Evolutionary conservation across 2,888 invertebrate genomes (phyloP).

Genomic region (Nemotelus nigrinus): DNA sequence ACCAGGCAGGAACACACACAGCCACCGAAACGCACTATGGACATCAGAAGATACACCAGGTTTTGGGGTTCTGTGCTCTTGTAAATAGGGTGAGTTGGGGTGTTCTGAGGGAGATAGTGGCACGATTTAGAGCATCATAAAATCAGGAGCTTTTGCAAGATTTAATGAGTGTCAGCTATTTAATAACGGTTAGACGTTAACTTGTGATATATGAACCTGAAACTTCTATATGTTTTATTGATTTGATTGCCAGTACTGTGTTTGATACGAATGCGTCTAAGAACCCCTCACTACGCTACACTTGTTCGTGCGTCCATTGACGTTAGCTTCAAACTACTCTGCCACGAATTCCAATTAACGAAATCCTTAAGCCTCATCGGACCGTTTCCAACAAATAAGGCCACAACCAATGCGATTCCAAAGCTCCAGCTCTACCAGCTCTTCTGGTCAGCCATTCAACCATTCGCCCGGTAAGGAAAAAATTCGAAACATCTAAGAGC

Average conservation of each 20-base stretch:
- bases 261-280: too few species aligned
- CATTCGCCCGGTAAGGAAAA: not conserved
- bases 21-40: not conserved
- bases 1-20: slow-evolving; percentile 18
- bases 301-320: not conserved
- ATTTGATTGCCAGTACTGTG: too few species aligned
- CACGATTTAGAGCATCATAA: not conserved
- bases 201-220: too few species aligned
- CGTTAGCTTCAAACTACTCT: slow-evolving; percentile 4
- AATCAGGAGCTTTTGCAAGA: not conserved
- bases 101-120: not conserved
- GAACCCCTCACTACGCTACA: slow-evolving; percentile 4
- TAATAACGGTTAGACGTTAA: too few species aligned
- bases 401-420: slow-evolving; percentile 18
- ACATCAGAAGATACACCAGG: too few species aligned
- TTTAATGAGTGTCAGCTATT: too few species aligned
- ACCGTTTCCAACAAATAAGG: slow-evolving; percentile 7
- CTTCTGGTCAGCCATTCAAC: not conserved
- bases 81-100: not conserved
- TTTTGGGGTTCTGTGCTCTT: not conserved
- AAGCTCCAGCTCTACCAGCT: slow-evolving; percentile 9
- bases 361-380: slow-evolving; percentile 15
- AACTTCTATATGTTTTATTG: too few species aligned
- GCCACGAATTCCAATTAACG: slow-evolving; percentile 33
- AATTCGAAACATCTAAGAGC: too few species aligned